phyloP scores from a whole-genome alignment of 2,888 invertebrate species.

The Agonopterix subpropinquella region DNA sequence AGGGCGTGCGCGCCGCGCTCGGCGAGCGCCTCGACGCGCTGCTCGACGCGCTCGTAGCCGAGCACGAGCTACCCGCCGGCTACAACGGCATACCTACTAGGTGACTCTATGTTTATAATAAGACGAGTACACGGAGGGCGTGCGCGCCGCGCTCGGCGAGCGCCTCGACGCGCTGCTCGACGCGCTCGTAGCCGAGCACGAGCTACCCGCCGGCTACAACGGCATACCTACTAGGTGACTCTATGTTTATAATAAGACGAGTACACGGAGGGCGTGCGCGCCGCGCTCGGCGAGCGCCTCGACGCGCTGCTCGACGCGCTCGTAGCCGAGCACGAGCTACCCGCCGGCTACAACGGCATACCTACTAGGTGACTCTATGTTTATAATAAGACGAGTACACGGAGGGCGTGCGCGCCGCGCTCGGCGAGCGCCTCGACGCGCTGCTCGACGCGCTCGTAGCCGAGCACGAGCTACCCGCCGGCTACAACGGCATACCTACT shows the following conservation, averaged over 20 bases:
- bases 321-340: slow-evolving; percentile 79
- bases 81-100: slow-evolving; percentile 77
- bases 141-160: slow-evolving; percentile 75
- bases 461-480: slow-evolving; percentile 76
- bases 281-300: slow-evolving; percentile 81
- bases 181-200: slow-evolving; percentile 79
- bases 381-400: not conserved
- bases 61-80: slow-evolving; percentile 74
- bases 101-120: slow-evolving; percentile 17
- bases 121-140: no score
- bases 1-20: slow-evolving; percentile 61
- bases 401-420: slow-evolving; percentile 47
- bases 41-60: slow-evolving; percentile 79
- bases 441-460: slow-evolving; percentile 80
- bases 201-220: slow-evolving; percentile 66
- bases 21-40: slow-evolving; percentile 80
- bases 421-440: slow-evolving; percentile 80
- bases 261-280: no score
- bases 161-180: slow-evolving; percentile 82
- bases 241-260: not conserved
- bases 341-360: slow-evolving; percentile 73
- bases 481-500: slow-evolving; percentile 77
- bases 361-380: slow-evolving; percentile 53
- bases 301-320: slow-evolving; percentile 79
- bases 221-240: slow-evolving; percentile 74